Base-by-base conservation (phyloP, 1,140 invertebrate genomes). In the Trachelipus rathkii region DNA sequence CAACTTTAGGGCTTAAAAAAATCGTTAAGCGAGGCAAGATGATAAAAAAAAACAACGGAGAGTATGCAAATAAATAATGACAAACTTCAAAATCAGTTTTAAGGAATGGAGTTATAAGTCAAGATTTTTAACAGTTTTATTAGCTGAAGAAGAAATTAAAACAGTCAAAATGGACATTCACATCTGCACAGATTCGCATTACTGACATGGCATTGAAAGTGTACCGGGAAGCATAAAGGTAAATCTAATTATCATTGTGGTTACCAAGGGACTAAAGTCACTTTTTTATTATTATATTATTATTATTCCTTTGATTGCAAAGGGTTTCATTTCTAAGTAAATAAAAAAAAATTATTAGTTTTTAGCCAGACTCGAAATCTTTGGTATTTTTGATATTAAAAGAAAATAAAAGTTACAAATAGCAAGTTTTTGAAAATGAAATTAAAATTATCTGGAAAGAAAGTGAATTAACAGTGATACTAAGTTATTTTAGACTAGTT, bases 301-400 rank as follows among this genome's bases (percentile, higher is more conserved):
- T 33, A 33, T 33, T 33, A 33, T 33, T 33, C 33, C 33, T 19
- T 60, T 60, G 50, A 60, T 60, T 60, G 50, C 50, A 60, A 60
- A 60, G 50, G 11, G 11, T 60, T 60, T 60, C 50, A 60, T 60
- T 60, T 19, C 11, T 60, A 15, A 60, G 8, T 60, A 60, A 15
- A 15, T n/a, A n/a, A n/a, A 60, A 60, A 19, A 60, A 15, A 60
- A 15, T 4, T 19, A 15, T 60, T 60, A 13, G 50, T 60, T 15
- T 60, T 60, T 60, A 60, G 19, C 19, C 11, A 60, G 19, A 60
- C 11, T 60, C 33, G 33, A 33, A 33, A 33, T 60, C 50, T 60
- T 60, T 60, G 50, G 50, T 60, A 60, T 60, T 60, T 60, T 60
- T 60, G 19, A 60, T 60, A 60, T 19, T 15, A 60, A 60, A 60